Evolutionary conservation across 2,113 vertebrate genomes (phyloP), one percentile per base, ranked within the genome.

Genomic region (Poicephalus meyeri): DNA sequence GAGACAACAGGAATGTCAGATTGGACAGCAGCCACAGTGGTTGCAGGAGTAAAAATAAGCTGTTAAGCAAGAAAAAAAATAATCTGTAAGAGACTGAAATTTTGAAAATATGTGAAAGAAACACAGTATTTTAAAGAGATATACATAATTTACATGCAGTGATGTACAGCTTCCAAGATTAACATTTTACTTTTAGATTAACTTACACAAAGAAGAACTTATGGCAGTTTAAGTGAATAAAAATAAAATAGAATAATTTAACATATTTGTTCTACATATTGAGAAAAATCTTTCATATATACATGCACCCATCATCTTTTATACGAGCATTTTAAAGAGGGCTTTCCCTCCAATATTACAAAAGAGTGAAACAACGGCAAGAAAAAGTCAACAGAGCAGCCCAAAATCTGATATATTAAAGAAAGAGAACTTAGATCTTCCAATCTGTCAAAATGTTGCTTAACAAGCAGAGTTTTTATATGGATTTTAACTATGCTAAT

Each of bases 31-130:
- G 99, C 98, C 98, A 99, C 98, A 95, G 99, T 98, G 97, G 99
- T 99, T 33, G 99, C 98, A 94, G 99, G 99, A 95, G 99, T 99
- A 76, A 99, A 98, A 98, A 99, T 99, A 88, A 99, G 98, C 99
- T 99, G 97, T 96, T 93, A 96, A 98, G 86, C 87, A 96, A 96
- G 63, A 80, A 93, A 88, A 93, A 60, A 80, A 65, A 7, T 5
- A 64, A 56, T n/a, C 10, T 9, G 33, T 82, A 72, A 93, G 42
- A 76, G 42, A 89, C 18, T n/a, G 39, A 88, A 76, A 69, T 19
- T 16, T 70, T 74, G 35, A 10, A 64, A 56, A 86, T 23, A 31
- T 12, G 7, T 53, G 9, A 56, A 94, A 87, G 10, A 91, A 88
- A 73, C 29, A 37, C 25, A 74, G 2, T 16, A 58, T 47, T 60